Conservation (phyloP, 1,140 invertebrate species). For the Macrobrachium nipponense region DNA sequence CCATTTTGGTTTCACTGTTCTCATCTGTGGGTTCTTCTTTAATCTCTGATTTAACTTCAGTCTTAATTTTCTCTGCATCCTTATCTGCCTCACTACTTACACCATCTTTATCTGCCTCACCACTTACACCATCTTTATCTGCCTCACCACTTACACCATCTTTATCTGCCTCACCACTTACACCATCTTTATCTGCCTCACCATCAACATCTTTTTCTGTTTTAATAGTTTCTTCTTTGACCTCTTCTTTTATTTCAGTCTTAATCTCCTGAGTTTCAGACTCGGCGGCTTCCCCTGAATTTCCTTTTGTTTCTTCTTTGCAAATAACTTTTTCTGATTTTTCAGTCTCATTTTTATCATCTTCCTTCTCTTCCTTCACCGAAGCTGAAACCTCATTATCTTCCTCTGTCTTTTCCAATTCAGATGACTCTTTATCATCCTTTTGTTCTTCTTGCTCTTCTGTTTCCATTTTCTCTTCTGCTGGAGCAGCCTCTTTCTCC, state of each 20-base stretch:
- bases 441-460: constrained; percentile 20
- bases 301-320: constrained; percentile 12
- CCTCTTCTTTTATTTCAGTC: not conserved
- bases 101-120: constrained; percentile 3
- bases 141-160: not conserved
- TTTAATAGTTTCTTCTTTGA: constrained; percentile 7
- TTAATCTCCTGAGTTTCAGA: constrained; percentile 8
- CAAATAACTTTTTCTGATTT: not conserved
- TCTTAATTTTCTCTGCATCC: constrained; percentile 8
- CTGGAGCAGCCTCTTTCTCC: not conserved
- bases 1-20: constrained; percentile 14
- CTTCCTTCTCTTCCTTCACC: constrained; percentile 13
- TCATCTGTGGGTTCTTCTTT: not conserved
- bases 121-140: not conserved
- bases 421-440: constrained; percentile 9
- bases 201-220: not conserved
- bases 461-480: not conserved
- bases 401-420: not conserved
- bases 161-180: not conserved
- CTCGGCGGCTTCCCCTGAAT: not conserved
- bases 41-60: constrained; percentile 23
- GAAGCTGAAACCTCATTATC: not conserved
- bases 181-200: constrained; percentile 4
- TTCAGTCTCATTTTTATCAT: not conserved
- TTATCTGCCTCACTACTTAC: not conserved